Base-by-base conservation (phyloP, 2,797 vertebrate species). In the Tauraco hartlaubi region DNA sequence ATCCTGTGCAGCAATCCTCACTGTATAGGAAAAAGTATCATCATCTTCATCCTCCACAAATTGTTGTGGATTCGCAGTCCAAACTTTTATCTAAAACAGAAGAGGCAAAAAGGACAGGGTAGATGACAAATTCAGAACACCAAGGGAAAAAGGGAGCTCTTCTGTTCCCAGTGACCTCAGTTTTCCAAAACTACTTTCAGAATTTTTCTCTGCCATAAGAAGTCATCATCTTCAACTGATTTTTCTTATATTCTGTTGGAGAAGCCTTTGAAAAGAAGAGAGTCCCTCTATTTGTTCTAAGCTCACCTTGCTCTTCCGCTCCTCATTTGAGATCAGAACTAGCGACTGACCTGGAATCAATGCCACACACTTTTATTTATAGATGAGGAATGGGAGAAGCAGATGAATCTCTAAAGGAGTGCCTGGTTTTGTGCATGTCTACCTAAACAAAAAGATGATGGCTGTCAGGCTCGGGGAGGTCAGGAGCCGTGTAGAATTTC, bases 1-100 rank as follows among this genome's bases (percentile, higher is more conserved):
- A 96, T 99, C 99, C 96, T 99, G 99, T 54, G 99, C 99, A 68
- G 99, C 99, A 85, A 99, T 99, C 95, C 99, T 98, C 92, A 99
- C 99, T 7, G 99, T 99, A 85, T 99, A 99, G 31, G 99, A 99
- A 97, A 99, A 99, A 1, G 99, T 99, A 81, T 99, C 99, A 35
- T 99, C 99, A 85, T 99, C 99, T 95, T 99, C 99, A 52, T 99
- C 99, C 95, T 99, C 99, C 39, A 99, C 99, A 97, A 99, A 99
- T 88, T 99, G 99, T 92, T 99, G 99, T 2, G 99, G 99, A 97
- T 99, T 99, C 2, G 99, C 99, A 0, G 99, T 99, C 99, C 99
- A 99, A 37, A 99, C 99, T 96, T 99, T 99, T 94, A 99, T 99
- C 99, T 99, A 90, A 33, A 95, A 62, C 52, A 75, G 64, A 69